These are phyloP conservation scores for Aegotheles bennettii DNA, from an alignment of 2,113 vertebrate genomes.

Conservation along the genomic window DNA sequence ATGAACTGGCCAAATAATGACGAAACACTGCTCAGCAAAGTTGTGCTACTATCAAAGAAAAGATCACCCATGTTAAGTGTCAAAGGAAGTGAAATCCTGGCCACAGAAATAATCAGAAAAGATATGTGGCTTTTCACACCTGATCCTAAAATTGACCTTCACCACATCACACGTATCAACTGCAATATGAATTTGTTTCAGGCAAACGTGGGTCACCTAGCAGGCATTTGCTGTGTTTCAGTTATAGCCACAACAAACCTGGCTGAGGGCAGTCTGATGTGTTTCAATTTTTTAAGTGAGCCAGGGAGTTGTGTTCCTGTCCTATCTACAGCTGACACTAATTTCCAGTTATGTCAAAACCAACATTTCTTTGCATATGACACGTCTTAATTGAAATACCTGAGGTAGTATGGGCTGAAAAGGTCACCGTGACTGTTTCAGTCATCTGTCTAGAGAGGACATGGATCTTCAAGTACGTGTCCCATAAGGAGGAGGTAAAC, in stretches of 20 bases:
- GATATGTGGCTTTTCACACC: background rate
- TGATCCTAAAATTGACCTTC: background rate
- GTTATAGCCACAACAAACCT: background rate
- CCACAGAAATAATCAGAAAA: background rate
- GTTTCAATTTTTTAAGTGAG: background rate
- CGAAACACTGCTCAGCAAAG: background rate
- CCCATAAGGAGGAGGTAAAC: background rate
- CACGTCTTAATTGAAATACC: background rate
- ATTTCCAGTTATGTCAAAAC: background rate
- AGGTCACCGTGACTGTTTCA: background rate
- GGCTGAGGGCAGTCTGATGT: background rate
- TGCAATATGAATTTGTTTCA: background rate
- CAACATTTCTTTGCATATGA: background rate
- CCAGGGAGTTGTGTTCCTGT: background rate
- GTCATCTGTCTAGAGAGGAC: background rate
- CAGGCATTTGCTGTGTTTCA: background rate
- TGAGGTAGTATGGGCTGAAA: background rate
- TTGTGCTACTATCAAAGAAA: background rate
- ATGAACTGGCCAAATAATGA: background rate
- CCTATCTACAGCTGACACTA: background rate
- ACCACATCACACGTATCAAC: background rate
- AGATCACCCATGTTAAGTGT: background rate
- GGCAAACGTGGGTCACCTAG: background rate
- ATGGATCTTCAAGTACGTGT: accelerated
- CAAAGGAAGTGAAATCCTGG: background rate